phyloP scores from a whole-genome alignment of 1,140 invertebrate species.

The Drosophila malerkotliana region DNA sequence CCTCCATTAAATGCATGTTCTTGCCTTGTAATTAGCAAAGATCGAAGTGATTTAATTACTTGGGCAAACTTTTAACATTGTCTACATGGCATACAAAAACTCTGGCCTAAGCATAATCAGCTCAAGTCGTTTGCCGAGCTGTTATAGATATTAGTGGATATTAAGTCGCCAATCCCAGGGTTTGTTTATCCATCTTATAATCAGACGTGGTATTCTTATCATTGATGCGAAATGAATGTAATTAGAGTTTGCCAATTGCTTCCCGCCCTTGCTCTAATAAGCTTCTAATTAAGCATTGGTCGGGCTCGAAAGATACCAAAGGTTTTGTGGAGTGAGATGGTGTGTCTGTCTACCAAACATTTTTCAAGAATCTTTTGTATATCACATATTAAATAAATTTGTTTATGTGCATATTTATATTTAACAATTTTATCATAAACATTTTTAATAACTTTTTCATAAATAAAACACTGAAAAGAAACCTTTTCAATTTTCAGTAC shows the following conservation, averaged over 20 bases:
- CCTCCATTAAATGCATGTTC: slow-evolving; percentile 54
- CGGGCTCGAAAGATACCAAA: background rate
- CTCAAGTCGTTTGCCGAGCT: slow-evolving; percentile 41
- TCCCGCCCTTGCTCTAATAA: slow-evolving; percentile 57
- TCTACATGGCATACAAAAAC: slow-evolving; percentile 76
- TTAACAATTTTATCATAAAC: too few relatives aligned
- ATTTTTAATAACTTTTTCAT: too few relatives aligned
- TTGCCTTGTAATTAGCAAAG: slow-evolving; percentile 77
- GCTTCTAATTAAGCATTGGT: slow-evolving; percentile 63
- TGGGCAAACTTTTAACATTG: slow-evolving; percentile 80
- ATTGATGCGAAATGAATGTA: slow-evolving; percentile 73
- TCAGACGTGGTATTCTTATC: slow-evolving; percentile 62
- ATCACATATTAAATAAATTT: too few relatives aligned
- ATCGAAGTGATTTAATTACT: slow-evolving; percentile 83
- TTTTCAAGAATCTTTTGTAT: background rate
- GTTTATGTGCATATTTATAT: too few relatives aligned
- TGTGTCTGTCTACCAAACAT: too few relatives aligned
- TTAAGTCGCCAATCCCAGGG: slow-evolving; percentile 15
- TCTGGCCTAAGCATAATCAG: slow-evolving; percentile 61
- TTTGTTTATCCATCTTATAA: slow-evolving; percentile 38
- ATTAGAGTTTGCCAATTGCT: slow-evolving; percentile 75
- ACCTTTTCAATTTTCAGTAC: too few relatives aligned
- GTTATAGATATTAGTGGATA: slow-evolving; percentile 47
- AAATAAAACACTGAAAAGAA: too few relatives aligned
- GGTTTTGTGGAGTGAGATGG: background rate